Evolutionary conservation across 2,113 vertebrate species (phyloP), one percentile per base, ranked within the genome.

Genomic region (Cynocephalus volans): DNA sequence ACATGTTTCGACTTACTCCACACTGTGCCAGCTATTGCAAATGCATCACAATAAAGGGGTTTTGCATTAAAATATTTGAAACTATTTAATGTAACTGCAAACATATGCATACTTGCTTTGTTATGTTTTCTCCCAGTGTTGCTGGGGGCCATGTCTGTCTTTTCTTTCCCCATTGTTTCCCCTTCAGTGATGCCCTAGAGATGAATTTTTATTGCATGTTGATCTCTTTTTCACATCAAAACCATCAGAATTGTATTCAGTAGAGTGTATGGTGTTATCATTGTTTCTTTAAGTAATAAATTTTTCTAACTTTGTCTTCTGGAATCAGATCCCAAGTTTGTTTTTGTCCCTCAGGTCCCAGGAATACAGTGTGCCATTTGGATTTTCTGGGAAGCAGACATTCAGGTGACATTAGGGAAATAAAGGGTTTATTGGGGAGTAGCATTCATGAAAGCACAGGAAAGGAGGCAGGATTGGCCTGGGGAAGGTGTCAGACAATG

Each of bases 61-160:
- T 69, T 85, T 72, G 67, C 93, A 95, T 72, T 91, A 95, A 96
- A 96, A 82, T 94, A 93, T 65, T 89, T 89, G 65, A 93, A 65
- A 80, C 89, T 65, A 95, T 95, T 97, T 95, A 96, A 97, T 96
- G 88, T 96, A 97, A 97, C 93, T 95, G 64, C 96, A 97, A 97
- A 96, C 93, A 93, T 50, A 70, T 89, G 82, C 89, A 93, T 45
- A 48, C 62, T 97, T 88, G 86, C 69, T 95, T 91, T 50, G 26
- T 75, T 91, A 72, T 18, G 56, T 95, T 96, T 90, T 95, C 75
- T 80, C 36, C 62, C 31, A 23, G 60, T 95, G 56, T 97, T 90
- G 76, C 56, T 0, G 0, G 8, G 41, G 60, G 56, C 54, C 52
- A 28, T 1, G 48, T 62, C 21, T 3, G n/a, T 79, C 81, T 95